Conservation (phyloP, 1,140 invertebrate species). For the Aphelenchoides fujianensis region DNA sequence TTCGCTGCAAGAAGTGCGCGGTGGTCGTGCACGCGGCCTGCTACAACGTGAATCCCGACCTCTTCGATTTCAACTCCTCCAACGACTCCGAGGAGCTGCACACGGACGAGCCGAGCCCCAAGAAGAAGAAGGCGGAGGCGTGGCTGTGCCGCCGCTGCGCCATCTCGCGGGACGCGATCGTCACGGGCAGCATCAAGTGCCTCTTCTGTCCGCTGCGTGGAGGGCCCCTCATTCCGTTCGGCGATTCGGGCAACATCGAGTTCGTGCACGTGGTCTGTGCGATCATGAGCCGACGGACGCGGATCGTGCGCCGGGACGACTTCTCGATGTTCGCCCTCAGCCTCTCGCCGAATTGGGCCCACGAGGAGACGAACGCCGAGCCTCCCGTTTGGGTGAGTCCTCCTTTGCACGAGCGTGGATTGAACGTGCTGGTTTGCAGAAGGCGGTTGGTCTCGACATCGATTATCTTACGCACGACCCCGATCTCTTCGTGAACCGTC, state of each 20-base stretch:
- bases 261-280: slow-evolving; percentile 51
- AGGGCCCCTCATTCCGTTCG: slow-evolving; percentile 39
- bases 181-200: slow-evolving; percentile 13
- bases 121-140: not conserved
- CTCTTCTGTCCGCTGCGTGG: slow-evolving; percentile 42
- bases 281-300: slow-evolving; percentile 31
- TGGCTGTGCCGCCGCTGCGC: slow-evolving; percentile 38
- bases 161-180: slow-evolving; percentile 16
- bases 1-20: slow-evolving; percentile 29
- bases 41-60: slow-evolving; percentile 18
- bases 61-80: slow-evolving; percentile 18
- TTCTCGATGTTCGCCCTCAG: slow-evolving; percentile 3
- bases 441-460: not conserved
- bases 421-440: too few relatives aligned
- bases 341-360: not conserved
- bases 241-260: not conserved
- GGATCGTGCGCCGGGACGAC: slow-evolving; percentile 5
- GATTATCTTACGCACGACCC: slow-evolving; percentile 3
- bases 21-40: slow-evolving; percentile 39
- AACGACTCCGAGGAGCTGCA: not conserved
- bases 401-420: too few relatives aligned
- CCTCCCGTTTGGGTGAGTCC: too few relatives aligned
- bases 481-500: slow-evolving; percentile 5
- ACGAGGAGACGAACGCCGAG: not conserved
- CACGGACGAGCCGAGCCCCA: not conserved